Evolutionary conservation across 2,797 vertebrate genomes (phyloP).

Genomic region (Loris lydekkerianus): DNA sequence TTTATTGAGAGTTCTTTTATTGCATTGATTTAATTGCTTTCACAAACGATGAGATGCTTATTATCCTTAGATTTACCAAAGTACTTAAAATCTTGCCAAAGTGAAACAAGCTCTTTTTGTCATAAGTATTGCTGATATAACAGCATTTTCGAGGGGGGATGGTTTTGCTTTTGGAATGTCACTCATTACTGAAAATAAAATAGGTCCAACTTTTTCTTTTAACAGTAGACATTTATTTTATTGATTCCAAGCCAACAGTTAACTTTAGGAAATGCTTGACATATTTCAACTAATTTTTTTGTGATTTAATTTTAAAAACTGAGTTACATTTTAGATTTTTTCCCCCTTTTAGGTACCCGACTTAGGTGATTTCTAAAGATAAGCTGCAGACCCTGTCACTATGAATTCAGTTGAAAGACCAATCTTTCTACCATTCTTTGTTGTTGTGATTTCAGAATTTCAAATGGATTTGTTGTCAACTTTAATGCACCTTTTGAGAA

Average conservation of each 20-base stretch:
- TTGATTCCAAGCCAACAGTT: slow-evolving; percentile 3
- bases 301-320: slow-evolving; percentile 40
- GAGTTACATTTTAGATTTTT: neutral
- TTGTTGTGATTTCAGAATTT: slow-evolving; percentile 53
- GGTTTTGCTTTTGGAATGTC: slow-evolving; percentile 51
- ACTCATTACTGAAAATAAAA: slow-evolving; percentile 72
- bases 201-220: neutral
- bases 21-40: slow-evolving; percentile 68
- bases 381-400: neutral
- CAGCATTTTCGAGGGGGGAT: neutral
- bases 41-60: slow-evolving; percentile 61
- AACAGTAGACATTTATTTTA: slow-evolving; percentile 45
- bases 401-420: neutral
- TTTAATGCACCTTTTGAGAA: slow-evolving; percentile 48
- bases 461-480: slow-evolving; percentile 63
- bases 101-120: slow-evolving; percentile 69
- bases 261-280: slow-evolving; percentile 45
- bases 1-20: slow-evolving; percentile 75
- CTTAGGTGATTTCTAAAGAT: neutral
- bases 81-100: slow-evolving; percentile 76
- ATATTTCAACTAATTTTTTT: slow-evolving; percentile 51
- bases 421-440: neutral
- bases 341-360: neutral
- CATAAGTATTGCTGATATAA: slow-evolving; percentile 27
- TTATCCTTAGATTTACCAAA: slow-evolving; percentile 71